Base-by-base conservation (phyloP, 2,888 invertebrate genomes). In the Psococerastis gibbosa region DNA sequence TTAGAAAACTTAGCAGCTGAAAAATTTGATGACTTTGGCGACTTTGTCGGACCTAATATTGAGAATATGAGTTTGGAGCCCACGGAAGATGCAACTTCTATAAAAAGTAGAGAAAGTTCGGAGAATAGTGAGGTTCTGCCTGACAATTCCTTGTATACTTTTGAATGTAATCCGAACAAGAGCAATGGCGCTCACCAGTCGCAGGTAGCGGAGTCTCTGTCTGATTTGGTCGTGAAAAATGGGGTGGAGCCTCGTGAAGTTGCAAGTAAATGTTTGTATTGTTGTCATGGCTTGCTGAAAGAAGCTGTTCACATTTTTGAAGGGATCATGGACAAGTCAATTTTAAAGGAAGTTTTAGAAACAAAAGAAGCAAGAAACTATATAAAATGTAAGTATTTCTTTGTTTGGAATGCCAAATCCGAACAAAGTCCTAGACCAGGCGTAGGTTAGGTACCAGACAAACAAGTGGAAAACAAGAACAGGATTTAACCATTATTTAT, bases 271-370 rank as follows among this genome's bases (percentile, higher is more conserved):
- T 52, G 53, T 41, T 44, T 72, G 54, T 63, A 67, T 53, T 66
- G 66, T 49, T 69, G 70, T 54, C 58, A 66, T 32, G 55, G 62
- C 35, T 54, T 71, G 42, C 57, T 73, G 34, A 62, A 65, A 53
- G 60, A 67, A 48, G 68, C 70, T 31, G 64, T 66, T 44, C 62
- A 61, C 50, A 63, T 67, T 48, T 70, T 73, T 53, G 20, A 38
- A n/a, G 20, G 38, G 5, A 11, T 38, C 22, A 5, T 4, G 4
- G 9, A 5, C 4, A 38, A 20, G 20, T 38, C 18, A 3, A 22
- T 38, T 5, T 5, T 38, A 6, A n/a, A 20, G 6, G 38, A 38
- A 38, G 38, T 38, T 17, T 38, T 38, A 18, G 17, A 9, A 5
- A 38, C 38, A 4, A 16, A 38, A 20, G 18, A 38, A 18, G 18